Evolutionary conservation across 2,888 invertebrate species (phyloP), one percentile per base, ranked within the genome.

Genomic region (Listrodromus nycthemerus): DNA sequence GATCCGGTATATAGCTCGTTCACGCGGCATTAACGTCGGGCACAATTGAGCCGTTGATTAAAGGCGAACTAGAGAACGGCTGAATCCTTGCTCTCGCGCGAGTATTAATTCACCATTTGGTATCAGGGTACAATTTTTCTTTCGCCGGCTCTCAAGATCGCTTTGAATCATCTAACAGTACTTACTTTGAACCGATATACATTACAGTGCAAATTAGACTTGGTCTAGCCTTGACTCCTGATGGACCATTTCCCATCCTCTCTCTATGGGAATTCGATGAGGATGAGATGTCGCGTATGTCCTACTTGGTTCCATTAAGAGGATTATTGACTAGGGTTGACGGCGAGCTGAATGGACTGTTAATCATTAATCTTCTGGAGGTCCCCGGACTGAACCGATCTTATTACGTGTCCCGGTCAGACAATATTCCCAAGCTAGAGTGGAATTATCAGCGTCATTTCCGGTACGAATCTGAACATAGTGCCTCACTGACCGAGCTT

Each of bases 361-460:
- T 61, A 7, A 30, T 13, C 27, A 61, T 61, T 41, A 19, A 55
- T 58, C 24, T 55, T 24, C 24, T 13, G 1, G 3, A 8, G 16
- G 37, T 24, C 16, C 58, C 37, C 24, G 58, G 24, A 8, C 21
- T 37, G 33, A 8, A 58, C 37, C 21, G 13, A 41, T 24, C 13
- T 71, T 37, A 24, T 16, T 2, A n/a, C 24, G 33, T 37, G 21
- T 30, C 8, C 10, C 37, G 16, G 41, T n/a, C 52, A 21, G 27
- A 61, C 21, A 65, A 58, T 58, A 61, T 48, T 50, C 16, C 37
- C 48, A 33, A 8, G 30, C n/a, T 30, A 50, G 41, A 50, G 67
- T 24, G 70, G 83, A 65, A 33, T 27, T 66, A 75, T 83, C 71
- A 66, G 52, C 58, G 70, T 71, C 30, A 83, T 83, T 83, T 75